Conservation (phyloP, 64 coral and sea anemone species). For the Dendrophyllia cribrosa region DNA sequence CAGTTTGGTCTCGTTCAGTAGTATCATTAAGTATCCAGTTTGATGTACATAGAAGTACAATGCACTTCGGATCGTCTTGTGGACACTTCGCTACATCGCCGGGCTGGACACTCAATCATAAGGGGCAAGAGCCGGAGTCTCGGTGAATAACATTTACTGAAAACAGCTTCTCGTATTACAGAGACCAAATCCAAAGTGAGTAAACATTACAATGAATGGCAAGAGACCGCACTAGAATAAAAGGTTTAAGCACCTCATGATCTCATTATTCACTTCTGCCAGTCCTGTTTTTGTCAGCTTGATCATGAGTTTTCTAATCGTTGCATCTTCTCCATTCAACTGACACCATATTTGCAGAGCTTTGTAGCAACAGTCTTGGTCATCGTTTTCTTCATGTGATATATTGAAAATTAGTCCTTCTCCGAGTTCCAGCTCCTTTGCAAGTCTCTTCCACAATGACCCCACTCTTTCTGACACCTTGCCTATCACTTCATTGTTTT, state of each 20-base stretch:
- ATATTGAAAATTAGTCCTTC: background rate
- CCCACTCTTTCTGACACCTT: background rate
- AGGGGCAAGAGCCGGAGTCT: too few species aligned
- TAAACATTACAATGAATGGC: too few species aligned
- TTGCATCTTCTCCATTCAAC: background rate
- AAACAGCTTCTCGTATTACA: too few species aligned
- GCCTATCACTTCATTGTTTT: background rate
- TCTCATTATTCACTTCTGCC: background rate
- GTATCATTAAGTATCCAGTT: too few species aligned
- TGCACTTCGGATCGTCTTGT: too few species aligned
- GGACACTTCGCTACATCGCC: too few species aligned
- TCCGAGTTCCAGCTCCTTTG: background rate
- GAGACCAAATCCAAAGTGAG: too few species aligned
- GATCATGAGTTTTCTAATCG: background rate
- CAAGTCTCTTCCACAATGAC: background rate
- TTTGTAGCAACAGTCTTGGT: background rate
- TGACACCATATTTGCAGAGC: constrained; percentile 1
- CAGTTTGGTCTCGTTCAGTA: too few species aligned
- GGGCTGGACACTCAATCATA: too few species aligned
- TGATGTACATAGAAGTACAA: too few species aligned
- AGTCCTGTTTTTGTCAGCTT: background rate
- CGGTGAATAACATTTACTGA: too few species aligned
- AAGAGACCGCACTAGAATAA: background rate
- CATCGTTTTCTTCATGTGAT: background rate
- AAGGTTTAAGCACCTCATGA: background rate